Evolutionary conservation across 1,140 invertebrate genomes (phyloP).

Genomic region (Drosophila subobscura): DNA sequence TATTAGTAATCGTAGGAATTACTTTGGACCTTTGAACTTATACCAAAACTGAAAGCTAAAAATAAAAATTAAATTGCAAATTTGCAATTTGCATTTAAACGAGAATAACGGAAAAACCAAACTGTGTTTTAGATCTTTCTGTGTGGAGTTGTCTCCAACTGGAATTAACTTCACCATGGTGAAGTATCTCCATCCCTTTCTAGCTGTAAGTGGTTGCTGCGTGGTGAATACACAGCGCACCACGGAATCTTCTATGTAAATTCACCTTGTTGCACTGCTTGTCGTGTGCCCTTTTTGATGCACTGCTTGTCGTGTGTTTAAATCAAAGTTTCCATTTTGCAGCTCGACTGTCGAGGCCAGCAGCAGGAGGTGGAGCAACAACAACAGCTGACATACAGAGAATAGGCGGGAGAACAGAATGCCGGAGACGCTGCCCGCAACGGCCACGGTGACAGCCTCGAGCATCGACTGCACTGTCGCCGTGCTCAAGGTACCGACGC

Average conservation of each 20-base stretch:
- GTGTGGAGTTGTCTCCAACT: no score
- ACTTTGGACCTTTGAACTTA: slow-evolving; percentile 64
- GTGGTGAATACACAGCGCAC: no score
- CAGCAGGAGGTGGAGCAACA: slow-evolving; percentile 23
- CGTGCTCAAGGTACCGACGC: slow-evolving; percentile 71
- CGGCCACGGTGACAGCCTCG: slow-evolving; percentile 70
- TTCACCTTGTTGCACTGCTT: no score
- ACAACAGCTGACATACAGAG: neutral
- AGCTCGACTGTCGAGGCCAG: slow-evolving; percentile 4
- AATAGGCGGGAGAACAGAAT: slow-evolving; percentile 35
- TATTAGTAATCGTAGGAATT: slow-evolving; percentile 66
- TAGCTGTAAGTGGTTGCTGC: no score
- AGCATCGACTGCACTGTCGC: slow-evolving; percentile 72
- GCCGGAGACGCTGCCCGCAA: slow-evolving; percentile 72
- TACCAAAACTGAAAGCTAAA: slow-evolving; percentile 77
- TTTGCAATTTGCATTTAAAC: slow-evolving; percentile 67
- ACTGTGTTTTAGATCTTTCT: no score
- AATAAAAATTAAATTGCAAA: slow-evolving; percentile 60
- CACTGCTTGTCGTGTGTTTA: no score
- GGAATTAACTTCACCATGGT: no score
- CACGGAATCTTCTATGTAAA: no score
- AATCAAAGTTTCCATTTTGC: no score
- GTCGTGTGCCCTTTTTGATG: no score
- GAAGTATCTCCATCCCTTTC: no score
- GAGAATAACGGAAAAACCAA: neutral